phyloP scores from a whole-genome alignment of 2,113 vertebrate species.

The Nothobranchius furzeri region DNA sequence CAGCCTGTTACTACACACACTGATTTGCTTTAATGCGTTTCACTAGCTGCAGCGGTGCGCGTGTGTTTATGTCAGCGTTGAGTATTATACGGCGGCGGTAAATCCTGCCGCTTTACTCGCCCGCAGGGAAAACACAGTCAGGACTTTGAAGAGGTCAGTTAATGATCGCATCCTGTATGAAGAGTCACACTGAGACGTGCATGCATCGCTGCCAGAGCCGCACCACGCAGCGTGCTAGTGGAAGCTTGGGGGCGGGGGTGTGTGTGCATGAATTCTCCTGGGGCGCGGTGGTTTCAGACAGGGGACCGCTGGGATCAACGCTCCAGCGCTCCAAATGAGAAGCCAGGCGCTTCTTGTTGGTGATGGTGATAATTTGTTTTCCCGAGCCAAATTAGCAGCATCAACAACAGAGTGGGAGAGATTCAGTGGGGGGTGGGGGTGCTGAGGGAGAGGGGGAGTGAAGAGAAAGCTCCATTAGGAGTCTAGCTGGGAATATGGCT shows the following conservation, averaged over 20 bases:
- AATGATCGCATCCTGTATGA: conserved; percentile 33
- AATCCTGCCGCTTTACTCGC: conserved; percentile 41
- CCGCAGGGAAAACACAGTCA: conserved; percentile 15
- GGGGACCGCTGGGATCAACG: conserved; percentile 14
- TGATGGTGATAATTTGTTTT: conserved; percentile 53
- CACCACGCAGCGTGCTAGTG: background rate
- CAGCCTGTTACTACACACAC: conserved; percentile 24
- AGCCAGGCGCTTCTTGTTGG: conserved; percentile 4
- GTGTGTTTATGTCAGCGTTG: conserved; percentile 21
- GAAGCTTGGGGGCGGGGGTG: background rate
- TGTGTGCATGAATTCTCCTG: background rate
- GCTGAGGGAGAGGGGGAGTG: conserved; percentile 3
- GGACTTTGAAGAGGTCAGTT: conserved; percentile 43
- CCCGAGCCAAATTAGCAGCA: conserved; percentile 41
- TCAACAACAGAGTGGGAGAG: conserved; percentile 19
- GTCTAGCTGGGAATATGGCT: conserved; percentile 46
- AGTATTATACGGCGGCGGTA: conserved; percentile 48
- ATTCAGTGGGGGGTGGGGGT: background rate
- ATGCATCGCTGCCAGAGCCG: background rate
- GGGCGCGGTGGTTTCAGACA: background rate
- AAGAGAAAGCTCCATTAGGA: conserved; percentile 49
- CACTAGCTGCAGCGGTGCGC: conserved; percentile 13
- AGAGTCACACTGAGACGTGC: conserved; percentile 9
- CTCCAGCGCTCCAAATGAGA: conserved; percentile 6
- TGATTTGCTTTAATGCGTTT: conserved; percentile 29